These are phyloP conservation scores for Melipona beecheii DNA, from an alignment of 2,888 invertebrate species.

Conservation along the genomic window DNA sequence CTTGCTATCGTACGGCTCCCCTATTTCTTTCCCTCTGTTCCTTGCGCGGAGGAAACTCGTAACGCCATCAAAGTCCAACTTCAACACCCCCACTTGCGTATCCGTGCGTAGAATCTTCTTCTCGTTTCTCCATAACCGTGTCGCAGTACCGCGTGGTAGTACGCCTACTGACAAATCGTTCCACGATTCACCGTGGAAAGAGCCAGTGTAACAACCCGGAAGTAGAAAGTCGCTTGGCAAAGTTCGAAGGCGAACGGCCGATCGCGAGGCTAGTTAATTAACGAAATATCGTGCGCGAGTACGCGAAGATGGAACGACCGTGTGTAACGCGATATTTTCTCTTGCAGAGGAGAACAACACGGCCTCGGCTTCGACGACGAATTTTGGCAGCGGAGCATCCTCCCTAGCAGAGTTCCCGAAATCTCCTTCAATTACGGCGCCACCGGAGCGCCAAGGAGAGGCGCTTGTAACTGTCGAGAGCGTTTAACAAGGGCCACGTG, in stretches of 20 bases:
- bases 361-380: neutral
- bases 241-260: neutral
- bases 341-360: neutral
- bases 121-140: neutral
- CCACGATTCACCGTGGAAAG: neutral
- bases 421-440: slow-evolving; percentile 49
- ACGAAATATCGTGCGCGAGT: too few relatives aligned
- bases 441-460: slow-evolving; percentile 1
- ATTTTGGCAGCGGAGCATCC: slow-evolving; percentile 8
- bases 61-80: slow-evolving; percentile 45
- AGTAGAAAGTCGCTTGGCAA: neutral
- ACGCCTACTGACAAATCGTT: slow-evolving; percentile 15
- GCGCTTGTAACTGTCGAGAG: slow-evolving; percentile 46
- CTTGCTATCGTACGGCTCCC: slow-evolving; percentile 45
- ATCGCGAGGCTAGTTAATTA: slow-evolving; percentile 5
- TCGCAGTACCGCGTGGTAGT: neutral
- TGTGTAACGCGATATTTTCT: neutral
- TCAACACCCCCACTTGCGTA: slow-evolving; percentile 42
- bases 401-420: slow-evolving; percentile 25
- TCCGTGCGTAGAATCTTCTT: neutral
- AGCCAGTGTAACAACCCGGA: neutral
- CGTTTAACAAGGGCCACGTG: slow-evolving; percentile 58
- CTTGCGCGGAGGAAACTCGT: slow-evolving; percentile 54
- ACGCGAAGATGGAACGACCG: neutral
- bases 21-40: slow-evolving; percentile 56